Percentiles rank a stretch among this genome's conserved stretches.
These are phyloP conservation scores for Drosophila nr. perissopoda DNA, from an alignment of 2,888 invertebrate species.

Conservation along the genomic window DNA sequence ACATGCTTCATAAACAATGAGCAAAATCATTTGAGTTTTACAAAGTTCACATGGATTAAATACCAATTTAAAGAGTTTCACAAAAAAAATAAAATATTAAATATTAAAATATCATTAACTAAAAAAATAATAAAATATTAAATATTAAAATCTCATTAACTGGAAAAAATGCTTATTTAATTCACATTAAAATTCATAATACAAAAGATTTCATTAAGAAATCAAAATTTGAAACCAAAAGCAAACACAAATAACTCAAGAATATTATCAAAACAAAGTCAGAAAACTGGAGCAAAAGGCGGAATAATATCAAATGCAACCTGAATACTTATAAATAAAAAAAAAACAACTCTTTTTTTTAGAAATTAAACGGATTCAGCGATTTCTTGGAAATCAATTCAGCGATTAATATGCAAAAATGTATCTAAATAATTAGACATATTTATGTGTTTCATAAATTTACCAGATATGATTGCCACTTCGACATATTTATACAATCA, in stretches of 20 bases:
- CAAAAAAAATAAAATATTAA: too few species aligned
- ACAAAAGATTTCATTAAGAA: not conserved
- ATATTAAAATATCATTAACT: not conserved
- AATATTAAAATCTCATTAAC: not conserved
- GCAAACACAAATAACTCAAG: not conserved
- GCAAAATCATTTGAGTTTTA: too few species aligned
- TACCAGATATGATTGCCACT: conserved; percentile 59
- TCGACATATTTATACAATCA: conserved; percentile 27
- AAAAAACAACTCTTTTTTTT: too few species aligned
- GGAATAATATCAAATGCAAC: not conserved
- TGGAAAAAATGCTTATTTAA: not conserved
- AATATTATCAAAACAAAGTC: not conserved
- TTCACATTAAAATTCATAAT: not conserved
- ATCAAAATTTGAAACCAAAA: not conserved
- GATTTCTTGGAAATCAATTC: not conserved
- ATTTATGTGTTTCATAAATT: conserved; percentile 76
- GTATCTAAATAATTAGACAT: conserved; percentile 77
- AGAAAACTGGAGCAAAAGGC: not conserved
- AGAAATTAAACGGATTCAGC: not conserved
- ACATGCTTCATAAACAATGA: too few species aligned
- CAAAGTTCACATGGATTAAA: not conserved
- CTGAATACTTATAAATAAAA: not conserved
- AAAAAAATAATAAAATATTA: too few species aligned
- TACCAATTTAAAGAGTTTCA: not conserved
- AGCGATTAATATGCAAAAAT: conserved; percentile 23